Base-by-base conservation (phyloP, 2,888 invertebrate species). In the Lingula anatina region DNA sequence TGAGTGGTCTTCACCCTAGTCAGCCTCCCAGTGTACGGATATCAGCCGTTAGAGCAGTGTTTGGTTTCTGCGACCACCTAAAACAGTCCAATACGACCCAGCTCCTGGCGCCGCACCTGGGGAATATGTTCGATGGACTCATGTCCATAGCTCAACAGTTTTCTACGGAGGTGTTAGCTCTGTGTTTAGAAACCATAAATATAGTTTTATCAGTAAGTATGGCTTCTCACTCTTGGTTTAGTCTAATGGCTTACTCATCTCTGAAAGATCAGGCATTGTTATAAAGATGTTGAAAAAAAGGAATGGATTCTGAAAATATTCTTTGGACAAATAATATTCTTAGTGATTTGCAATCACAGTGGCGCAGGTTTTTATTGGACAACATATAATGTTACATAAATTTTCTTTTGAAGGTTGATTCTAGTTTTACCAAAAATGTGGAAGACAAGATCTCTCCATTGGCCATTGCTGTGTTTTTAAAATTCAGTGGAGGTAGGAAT, bases 381-480 rank as follows among this genome's bases (percentile, higher is more conserved):
- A n/a, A n/a, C n/a, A n/a, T n/a, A n/a, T n/a, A n/a, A n/a, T n/a
- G n/a, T n/a, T n/a, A n/a, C n/a, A n/a, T n/a, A n/a, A n/a, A n/a
- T n/a, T n/a, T 46, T 43, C 46, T 54, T 49, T 71, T 62, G 42
- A 67, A 84, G 82, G 78, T 86, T 46, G 85, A 86, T 71, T 78
- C 80, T 31, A 77, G 78, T 42, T 85, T 86, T 62, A 85, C 86
- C 2, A 83, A 82, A 15, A 78, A 82, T 7, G 78, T 81, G 15
- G 85, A 85, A 61, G 73, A 72, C 25, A 85, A 84, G 73, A 78
- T 86, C 20, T 83, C 83, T 27, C 85, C 86, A 0, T 66, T 87
- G 27, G 81, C 83, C 3, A 83, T 86, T 53, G 85, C 85, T 3
- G 82, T 84, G 1, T 86, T 86, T 64, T 77, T 86, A 0, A 86